Evolutionary conservation across 92 coral and sea anemone species (phyloP).

Genomic region (Parazoanthus atlanticus): DNA sequence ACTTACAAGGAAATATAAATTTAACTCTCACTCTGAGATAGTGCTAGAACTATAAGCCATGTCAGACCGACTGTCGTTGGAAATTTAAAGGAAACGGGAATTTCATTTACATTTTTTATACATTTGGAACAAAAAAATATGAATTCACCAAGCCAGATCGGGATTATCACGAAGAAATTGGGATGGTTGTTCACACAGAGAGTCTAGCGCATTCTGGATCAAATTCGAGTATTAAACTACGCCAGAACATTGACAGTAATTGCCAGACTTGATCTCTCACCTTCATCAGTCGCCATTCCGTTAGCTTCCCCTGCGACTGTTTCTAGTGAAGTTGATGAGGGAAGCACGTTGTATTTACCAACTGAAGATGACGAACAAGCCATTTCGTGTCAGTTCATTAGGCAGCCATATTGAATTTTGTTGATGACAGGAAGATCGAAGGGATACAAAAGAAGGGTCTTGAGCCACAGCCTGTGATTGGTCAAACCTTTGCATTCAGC

Average conservation of each 20-base stretch:
- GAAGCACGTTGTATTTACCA: constrained; percentile 28
- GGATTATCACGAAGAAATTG: no score
- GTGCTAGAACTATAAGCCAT: no score
- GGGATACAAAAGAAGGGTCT: no score
- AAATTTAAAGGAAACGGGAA: no score
- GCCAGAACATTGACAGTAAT: neutral
- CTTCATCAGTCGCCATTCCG: neutral
- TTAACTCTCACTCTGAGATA: no score
- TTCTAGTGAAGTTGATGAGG: constrained; percentile 1
- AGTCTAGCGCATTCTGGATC: no score
- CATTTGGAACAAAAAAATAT: no score
- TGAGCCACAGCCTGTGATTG: constrained; percentile 26
- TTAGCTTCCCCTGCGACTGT: neutral
- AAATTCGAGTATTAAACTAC: neutral
- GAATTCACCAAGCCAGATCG: no score
- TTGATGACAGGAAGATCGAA: neutral
- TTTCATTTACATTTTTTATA: no score
- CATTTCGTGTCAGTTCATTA: neutral
- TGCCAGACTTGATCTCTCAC: constrained; percentile 1
- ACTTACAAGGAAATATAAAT: no score
- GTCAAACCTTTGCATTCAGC: neutral
- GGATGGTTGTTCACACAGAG: no score
- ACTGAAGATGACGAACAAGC: neutral
- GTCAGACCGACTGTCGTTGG: no score
- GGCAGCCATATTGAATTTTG: neutral